phyloP scores from a whole-genome alignment of 2,797 vertebrate genomes.

The Pseudochaenichthys georgianus region DNA sequence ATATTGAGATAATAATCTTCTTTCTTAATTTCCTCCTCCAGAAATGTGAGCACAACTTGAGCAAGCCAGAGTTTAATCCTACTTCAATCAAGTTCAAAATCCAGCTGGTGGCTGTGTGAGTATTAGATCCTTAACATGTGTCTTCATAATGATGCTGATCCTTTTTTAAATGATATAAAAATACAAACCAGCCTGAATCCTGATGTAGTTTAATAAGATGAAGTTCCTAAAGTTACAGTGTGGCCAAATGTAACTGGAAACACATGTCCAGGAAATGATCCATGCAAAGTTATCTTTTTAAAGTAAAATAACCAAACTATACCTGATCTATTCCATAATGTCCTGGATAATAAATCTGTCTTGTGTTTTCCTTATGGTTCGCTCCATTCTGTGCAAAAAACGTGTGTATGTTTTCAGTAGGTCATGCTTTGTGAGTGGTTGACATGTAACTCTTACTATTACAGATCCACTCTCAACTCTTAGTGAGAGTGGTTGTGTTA shows the following conservation, averaged over 20 bases:
- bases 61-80: conserved; percentile 99
- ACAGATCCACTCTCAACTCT: not conserved
- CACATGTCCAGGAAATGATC: conserved; percentile 24
- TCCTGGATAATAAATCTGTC: not conserved
- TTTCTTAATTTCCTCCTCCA: conserved; percentile 65
- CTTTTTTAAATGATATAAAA: conserved; percentile 10
- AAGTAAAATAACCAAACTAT: not conserved
- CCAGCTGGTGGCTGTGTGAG: conserved; percentile 98
- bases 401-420: not conserved
- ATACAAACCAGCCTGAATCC: conserved; percentile 12
- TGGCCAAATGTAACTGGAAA: not conserved
- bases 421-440: not conserved
- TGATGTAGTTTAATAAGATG: conserved; percentile 28
- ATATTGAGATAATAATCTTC: conserved; percentile 6
- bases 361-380: no score
- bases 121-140: conserved; percentile 60
- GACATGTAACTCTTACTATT: not conserved
- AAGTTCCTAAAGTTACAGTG: conserved; percentile 9
- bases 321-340: no score
- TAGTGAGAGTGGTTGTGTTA: not conserved
- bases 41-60: conserved; percentile 99
- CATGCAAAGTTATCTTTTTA: not conserved
- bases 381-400: not conserved
- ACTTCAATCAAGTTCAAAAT: conserved; percentile 99
- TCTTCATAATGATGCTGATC: conserved; percentile 4